phyloP scores from a whole-genome alignment of 37 sponge, comb jelly and placozoan genomes.

The Amphimedon queenslandica region DNA sequence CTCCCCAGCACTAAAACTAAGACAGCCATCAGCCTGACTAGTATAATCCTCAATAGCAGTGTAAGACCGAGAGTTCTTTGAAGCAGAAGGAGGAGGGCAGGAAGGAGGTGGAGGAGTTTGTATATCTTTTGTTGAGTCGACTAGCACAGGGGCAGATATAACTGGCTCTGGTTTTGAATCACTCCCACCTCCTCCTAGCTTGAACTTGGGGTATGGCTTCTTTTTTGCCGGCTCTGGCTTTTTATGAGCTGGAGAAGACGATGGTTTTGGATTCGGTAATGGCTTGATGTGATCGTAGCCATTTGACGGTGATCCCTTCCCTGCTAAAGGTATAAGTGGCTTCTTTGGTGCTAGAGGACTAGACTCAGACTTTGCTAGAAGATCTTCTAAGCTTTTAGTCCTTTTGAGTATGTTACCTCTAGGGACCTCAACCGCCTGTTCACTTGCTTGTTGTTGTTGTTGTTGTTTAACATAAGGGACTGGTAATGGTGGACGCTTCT shows the following conservation, averaged over 20 bases:
- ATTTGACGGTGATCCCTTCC: not conserved
- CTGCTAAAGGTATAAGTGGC: not conserved
- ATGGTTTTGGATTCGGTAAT: not conserved
- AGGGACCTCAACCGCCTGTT: not conserved
- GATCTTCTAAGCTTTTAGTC: constrained; percentile 41
- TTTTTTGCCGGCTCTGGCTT: constrained; percentile 19
- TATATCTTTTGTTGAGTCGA: not conserved
- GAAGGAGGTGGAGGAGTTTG: not conserved
- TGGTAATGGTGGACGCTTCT: not conserved
- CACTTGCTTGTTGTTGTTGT: not conserved
- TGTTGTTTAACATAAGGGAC: not conserved
- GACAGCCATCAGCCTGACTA: constrained; percentile 30
- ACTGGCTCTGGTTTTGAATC: not conserved
- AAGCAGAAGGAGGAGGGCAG: not conserved
- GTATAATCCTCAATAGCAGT: constrained; percentile 33
- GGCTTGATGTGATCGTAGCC: not conserved
- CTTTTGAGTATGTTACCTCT: not conserved
- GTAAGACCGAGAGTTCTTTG: constrained; percentile 9
- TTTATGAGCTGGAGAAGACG: not conserved
- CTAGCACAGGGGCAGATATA: not conserved
- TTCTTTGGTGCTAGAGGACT: not conserved
- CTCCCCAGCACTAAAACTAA: constrained; percentile 47
- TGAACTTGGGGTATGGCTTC: not conserved
- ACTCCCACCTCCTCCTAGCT: not conserved
- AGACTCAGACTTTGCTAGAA: constrained; percentile 11